Base-by-base conservation (phyloP, 2,888 invertebrate species). In the Penaeus monodon region DNA sequence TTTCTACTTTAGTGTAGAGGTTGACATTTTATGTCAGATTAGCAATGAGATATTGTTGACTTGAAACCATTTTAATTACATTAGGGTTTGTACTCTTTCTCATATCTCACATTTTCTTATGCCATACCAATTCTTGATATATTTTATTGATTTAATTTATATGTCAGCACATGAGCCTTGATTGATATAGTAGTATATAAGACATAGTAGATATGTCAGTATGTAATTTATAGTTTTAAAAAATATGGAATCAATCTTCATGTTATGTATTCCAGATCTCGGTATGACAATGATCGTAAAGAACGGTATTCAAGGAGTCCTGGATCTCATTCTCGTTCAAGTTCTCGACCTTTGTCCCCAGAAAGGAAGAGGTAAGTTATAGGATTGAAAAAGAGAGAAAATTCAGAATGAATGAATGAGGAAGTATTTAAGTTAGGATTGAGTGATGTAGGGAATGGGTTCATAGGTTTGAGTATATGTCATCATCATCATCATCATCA, bases 331-430 rank as follows among this genome's bases (percentile, higher is more conserved):
- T 81, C 81, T 70, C 65, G 27, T n/a, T 44, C 73, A 22, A 12
- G 38, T 57, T 83, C 83, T 57, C 44, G 29, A 38, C 24, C 81
- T 66, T 10, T 65, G n/a, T 81, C 81, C 10, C 83, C 83, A 14
- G 83, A 83, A 38, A 83, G 83, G 33, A 83, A 76, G 63, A 83
- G 76, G 83, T 83, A 76, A 27, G 44, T 76, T 27, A 7, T 8
- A 6, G 38, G 14, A 27, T 65, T 33, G 24, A 66, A n/a, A 27
- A 38, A 27, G 0, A 33, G n/a, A 44, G 44, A 20, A 24, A 29
- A n/a, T 49, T 57, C 22, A 78, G 14, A 57, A 27, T 78, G n/a
- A 8, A 4, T 29, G 14, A 49, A 7, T 24, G 24, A 57, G 17
- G 44, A 49, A 49, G 0, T 78, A 49, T 78, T 2, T 22, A 24